phyloP scores from a whole-genome alignment of 2,797 vertebrate species.

The Tachyglossus aculeatus region DNA sequence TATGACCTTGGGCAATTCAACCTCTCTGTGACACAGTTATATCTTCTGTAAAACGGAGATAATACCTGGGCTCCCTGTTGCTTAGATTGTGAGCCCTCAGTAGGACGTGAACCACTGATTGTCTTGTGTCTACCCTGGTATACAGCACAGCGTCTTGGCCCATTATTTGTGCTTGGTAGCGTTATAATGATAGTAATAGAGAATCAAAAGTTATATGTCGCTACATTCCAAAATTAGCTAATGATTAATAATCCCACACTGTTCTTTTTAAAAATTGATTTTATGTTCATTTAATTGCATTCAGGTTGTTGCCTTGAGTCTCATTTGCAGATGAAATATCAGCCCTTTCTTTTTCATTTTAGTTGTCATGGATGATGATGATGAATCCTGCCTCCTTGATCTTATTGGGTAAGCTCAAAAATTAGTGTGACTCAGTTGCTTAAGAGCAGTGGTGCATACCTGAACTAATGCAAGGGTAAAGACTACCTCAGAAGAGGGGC shows the following conservation, averaged over 20 bases:
- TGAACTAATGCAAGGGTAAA: not conserved
- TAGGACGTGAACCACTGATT: too few species aligned
- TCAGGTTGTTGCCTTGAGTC: not conserved
- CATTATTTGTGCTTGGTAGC: too few species aligned
- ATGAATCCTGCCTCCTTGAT: constrained; percentile 99
- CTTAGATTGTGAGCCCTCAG: too few species aligned
- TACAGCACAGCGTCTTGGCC: too few species aligned
- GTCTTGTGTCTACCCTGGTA: too few species aligned
- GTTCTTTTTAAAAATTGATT: not conserved
- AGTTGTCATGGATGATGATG: constrained; percentile 99
- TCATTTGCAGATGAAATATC: constrained; percentile 10
- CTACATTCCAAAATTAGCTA: not conserved
- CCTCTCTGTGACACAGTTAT: too few species aligned
- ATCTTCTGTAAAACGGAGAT: too few species aligned
- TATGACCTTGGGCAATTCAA: too few species aligned
- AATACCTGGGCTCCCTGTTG: too few species aligned
- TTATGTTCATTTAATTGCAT: not conserved
- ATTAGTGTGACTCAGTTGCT: not conserved
- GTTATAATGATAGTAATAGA: too few species aligned
- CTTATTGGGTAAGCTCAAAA: constrained; percentile 92
- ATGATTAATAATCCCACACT: not conserved
- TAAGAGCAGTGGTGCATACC: not conserved
- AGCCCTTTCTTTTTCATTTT: constrained; percentile 49
- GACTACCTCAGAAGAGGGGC: not conserved
- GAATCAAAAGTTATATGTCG: not conserved